Percentiles rank a stretch among this genome's conserved stretches.
Evolutionary conservation across 1,140 invertebrate genomes (phyloP).

Genomic region (Radopholus similis): DNA sequence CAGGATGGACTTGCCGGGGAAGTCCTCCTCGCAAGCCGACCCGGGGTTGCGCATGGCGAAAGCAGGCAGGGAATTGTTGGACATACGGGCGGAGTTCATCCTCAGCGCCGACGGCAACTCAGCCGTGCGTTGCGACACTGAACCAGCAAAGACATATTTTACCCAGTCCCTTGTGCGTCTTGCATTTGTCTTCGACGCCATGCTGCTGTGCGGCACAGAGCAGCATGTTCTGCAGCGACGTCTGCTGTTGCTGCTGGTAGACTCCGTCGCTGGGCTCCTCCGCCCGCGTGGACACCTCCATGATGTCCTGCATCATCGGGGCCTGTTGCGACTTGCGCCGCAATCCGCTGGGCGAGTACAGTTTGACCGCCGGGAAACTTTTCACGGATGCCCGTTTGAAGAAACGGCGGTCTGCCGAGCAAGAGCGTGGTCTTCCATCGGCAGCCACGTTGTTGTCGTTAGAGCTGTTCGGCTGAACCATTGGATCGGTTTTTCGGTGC

Average conservation of each 20-base stretch:
- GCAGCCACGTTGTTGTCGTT: neutral
- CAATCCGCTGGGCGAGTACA: neutral
- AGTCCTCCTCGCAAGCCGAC: neutral
- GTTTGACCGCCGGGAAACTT: neutral
- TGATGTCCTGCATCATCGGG: neutral
- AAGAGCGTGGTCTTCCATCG: too few species aligned
- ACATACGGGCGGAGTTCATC: too few species aligned
- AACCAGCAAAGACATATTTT: too few species aligned
- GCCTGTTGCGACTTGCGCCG: neutral
- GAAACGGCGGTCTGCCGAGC: neutral
- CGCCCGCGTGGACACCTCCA: neutral
- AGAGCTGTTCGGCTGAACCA: neutral
- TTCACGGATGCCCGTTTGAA: slow-evolving; percentile 1
- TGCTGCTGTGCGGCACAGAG: neutral
- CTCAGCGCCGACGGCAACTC: too few species aligned
- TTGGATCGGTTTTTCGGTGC: neutral
- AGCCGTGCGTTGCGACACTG: neutral
- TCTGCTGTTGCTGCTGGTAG: neutral
- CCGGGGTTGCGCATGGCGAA: neutral
- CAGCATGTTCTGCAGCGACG: neutral
- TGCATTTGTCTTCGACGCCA: neutral
- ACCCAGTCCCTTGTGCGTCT: too few species aligned
- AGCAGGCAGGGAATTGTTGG: too few species aligned
- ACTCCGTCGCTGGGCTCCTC: neutral
- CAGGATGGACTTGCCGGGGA: neutral